A percentile compares a stretch with the other conserved stretches of the same genome.
Evolutionary conservation across 2,888 invertebrate genomes (phyloP).

Genomic region (Gastracanthus pulcherrimus): DNA sequence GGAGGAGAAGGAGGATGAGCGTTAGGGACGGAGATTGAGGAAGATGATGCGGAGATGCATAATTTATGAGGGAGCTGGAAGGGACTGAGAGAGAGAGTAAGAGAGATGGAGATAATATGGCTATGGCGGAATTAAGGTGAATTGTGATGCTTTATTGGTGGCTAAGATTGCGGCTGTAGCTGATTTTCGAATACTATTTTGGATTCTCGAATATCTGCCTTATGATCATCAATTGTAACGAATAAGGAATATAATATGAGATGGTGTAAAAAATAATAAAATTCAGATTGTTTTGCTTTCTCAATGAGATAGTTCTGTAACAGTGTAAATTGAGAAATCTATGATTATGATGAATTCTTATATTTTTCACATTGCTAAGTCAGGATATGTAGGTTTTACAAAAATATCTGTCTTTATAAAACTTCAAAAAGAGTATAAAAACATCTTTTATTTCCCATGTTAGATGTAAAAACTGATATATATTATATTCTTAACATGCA

Average conservation of each 20-base stretch:
- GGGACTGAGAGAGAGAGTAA: background rate
- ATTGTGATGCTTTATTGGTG: conserved; percentile 14
- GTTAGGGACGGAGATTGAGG: conserved; percentile 13
- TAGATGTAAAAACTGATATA: no score
- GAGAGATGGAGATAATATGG: no score
- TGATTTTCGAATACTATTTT: background rate
- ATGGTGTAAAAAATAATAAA: background rate
- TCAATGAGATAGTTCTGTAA: background rate
- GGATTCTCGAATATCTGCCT: background rate
- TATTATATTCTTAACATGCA: no score
- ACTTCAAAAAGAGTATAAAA: no score
- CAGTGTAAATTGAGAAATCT: background rate
- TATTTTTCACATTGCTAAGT: no score
- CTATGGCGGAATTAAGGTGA: conserved; percentile 8
- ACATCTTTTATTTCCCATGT: no score
- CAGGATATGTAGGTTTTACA: no score
- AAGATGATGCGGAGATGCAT: conserved; percentile 32
- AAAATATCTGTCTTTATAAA: no score
- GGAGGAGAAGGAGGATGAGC: background rate
- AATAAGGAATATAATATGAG: background rate
- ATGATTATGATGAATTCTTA: no score
- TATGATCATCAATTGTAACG: background rate
- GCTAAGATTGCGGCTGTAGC: no score
- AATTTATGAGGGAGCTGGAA: conserved; percentile 26
- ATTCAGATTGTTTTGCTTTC: background rate